These are phyloP conservation scores for Labeo catla DNA, from an alignment of 2,113 vertebrate genomes.

Conservation along the genomic window DNA sequence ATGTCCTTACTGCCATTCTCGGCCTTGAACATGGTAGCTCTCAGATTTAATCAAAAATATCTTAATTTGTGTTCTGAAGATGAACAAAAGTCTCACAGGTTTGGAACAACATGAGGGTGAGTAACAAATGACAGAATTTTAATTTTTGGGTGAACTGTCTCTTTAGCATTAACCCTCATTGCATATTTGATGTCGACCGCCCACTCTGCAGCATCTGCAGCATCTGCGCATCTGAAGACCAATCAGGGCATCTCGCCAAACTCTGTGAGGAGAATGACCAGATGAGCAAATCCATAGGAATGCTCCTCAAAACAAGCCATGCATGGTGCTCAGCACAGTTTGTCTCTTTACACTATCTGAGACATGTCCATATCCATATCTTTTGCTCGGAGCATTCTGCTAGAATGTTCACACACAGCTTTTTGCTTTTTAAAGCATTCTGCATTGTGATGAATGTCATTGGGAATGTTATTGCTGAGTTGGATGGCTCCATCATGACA, in stretches of 20 bases:
- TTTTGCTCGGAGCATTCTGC: not conserved
- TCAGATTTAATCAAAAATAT: too few relatives aligned
- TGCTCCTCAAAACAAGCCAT: slow-evolving; percentile 32
- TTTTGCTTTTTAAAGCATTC: slow-evolving; percentile 1
- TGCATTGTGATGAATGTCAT: not conserved
- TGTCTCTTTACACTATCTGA: slow-evolving; percentile 4
- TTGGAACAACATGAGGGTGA: too few relatives aligned
- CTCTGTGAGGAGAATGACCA: slow-evolving; percentile 22
- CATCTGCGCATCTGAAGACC: slow-evolving; percentile 4
- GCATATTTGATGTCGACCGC: slow-evolving; percentile 10
- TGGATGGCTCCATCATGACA: not conserved
- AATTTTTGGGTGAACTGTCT: not conserved
- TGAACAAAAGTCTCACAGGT: too few relatives aligned
- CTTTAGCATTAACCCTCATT: not conserved
- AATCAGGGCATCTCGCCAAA: slow-evolving; percentile 10
- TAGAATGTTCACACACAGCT: not conserved
- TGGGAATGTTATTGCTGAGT: slow-evolving; percentile 1
- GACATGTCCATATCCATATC: not conserved
- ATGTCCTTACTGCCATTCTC: too few relatives aligned
- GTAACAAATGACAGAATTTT: too few relatives aligned
- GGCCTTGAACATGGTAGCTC: too few relatives aligned
- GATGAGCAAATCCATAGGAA: slow-evolving; percentile 28
- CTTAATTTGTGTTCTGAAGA: too few relatives aligned
- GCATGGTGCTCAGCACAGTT: slow-evolving; percentile 62
- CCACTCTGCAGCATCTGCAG: not conserved